Base-by-base conservation (phyloP, 2,797 vertebrate genomes). In the Malacoctenus gilli region DNA sequence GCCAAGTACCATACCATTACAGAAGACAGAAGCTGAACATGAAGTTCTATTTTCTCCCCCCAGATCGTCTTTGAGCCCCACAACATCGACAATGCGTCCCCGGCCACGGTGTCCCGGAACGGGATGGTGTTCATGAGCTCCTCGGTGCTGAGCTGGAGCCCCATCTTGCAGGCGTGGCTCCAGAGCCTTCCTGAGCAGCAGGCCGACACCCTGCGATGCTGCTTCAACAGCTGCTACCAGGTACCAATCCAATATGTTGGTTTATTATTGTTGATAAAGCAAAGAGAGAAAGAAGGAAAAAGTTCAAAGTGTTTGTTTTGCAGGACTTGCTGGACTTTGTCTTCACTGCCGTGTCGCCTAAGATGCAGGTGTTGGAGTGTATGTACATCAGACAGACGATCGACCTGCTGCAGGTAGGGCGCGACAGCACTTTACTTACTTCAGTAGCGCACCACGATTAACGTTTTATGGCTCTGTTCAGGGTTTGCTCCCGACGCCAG, bases 351-450 rank as follows among this genome's bases (percentile, higher is more conserved):
- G 85, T 93, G 73, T 85, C 81, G 59, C 91, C 93, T 21, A 94
- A 94, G 89, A 95, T 95, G 92, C 78, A 79, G 0, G 72, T 94
- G 62, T 80, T 95, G 80, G 94, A 95, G 75, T 94, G 93, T 25
- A 93, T 93, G 91, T 94, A 94, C 89, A 93, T 95, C 87, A 91
- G 83, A 65, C 94, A 95, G 89, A 92, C 93, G 2, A 92, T 91
- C 25, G 91, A 93, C 84, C 88, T 95, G 51, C 85, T 95, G 65
- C 89, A 94, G 92, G 93, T 94, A 43, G 1, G 14, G 49, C 6
- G 7, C 16, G 11, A 1, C 1, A 12, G 9, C 13, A 16, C 12
- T n/a, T n/a, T n/a, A 28, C 6, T 6, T 9, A 28, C 25, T n/a
- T n/a, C n/a, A n/a, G n/a, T n/a, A n/a, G n/a, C n/a, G n/a, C n/a